These are phyloP conservation scores for Colaptes auratus DNA, from an alignment of 2,113 vertebrate species.

Conservation along the genomic window DNA sequence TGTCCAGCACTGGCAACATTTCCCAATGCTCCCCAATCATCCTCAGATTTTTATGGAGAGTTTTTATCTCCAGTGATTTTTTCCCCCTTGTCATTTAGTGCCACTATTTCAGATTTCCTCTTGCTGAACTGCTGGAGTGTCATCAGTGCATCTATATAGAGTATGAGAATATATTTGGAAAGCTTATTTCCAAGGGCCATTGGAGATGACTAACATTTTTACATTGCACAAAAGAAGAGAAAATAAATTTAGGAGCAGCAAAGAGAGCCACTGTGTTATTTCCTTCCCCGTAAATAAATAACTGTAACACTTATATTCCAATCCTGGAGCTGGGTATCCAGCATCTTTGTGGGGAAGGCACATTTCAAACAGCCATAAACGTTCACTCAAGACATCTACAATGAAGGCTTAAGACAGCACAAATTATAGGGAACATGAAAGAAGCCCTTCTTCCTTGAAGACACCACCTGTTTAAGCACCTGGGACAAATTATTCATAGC, in stretches of 20 bases:
- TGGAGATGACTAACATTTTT: constrained; percentile 77
- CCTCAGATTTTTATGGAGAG: constrained; percentile 36
- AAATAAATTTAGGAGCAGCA: constrained; percentile 75
- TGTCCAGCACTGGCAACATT: constrained; percentile 10
- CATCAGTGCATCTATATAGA: constrained; percentile 72
- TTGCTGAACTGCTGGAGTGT: constrained; percentile 61
- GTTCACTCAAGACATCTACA: constrained; percentile 60
- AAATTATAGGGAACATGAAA: constrained; percentile 66
- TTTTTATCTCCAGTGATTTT: constrained; percentile 59
- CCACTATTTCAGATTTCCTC: constrained; percentile 67
- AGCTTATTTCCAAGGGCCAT: constrained; percentile 77
- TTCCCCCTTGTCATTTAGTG: constrained; percentile 66
- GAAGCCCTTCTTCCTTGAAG: constrained; percentile 44
- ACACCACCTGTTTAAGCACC: constrained; percentile 57
- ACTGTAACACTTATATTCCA: constrained; percentile 53
- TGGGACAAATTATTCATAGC: constrained; percentile 57
- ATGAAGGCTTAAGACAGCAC: constrained; percentile 63
- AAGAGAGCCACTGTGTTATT: constrained; percentile 73
- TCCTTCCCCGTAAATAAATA: constrained; percentile 73
- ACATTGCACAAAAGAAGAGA: constrained; percentile 60
- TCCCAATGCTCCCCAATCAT: constrained; percentile 33
- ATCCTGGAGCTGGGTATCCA: constrained; percentile 22
- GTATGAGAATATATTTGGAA: constrained; percentile 76
- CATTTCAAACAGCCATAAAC: constrained; percentile 41
- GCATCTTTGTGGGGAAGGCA: constrained; percentile 45